Evolutionary conservation across 2,797 vertebrate genomes (phyloP), one percentile per base, ranked within the genome.

Genomic region (Pseudochirops corinnae): DNA sequence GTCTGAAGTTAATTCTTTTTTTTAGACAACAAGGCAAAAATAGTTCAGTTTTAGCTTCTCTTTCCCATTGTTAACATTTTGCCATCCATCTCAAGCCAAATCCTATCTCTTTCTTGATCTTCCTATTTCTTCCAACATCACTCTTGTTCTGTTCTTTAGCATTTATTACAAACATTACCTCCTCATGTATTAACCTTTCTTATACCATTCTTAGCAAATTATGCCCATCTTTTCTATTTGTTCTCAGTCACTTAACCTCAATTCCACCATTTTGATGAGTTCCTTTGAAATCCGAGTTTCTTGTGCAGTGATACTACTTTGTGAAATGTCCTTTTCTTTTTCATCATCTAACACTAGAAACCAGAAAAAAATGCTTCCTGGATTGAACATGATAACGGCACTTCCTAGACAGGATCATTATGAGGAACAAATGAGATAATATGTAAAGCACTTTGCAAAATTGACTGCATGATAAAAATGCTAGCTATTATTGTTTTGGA

Each of bases 371-470:
- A 56, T 94, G 31, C 58, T 94, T 6, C 90, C 18, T 94, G 29
- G 94, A 94, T 90, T 67, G 24, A 18, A 16, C 12, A 60, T 94
- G 31, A 26, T 93, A 53, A 58, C 24, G 3, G 29, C 94, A 52
- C n/a, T 4, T 14, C 56, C 53, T 93, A 67, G 62, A 93, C 33
- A 26, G 16, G 57, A 55, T 56, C 91, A 82, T 26, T 94, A 4
- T 95, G 0, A 33, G 74, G 60, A 91, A 90, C 91, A 57, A 92
- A 24, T 91, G 33, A 94, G 4, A 87, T 56, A 90, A 62, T 62
- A 93, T 94, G 26, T 58, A 90, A 92, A 91, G 92, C 92, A 12
- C 16, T 93, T 91, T 21, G 57, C n/a, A 91, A 56, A 92, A 11
- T 60, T 55, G 31, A 95, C 21, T 58, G 50, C 2, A 94, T 13